Percentiles rank a stretch among this genome's conserved stretches.
These are phyloP conservation scores for Eupeodes corollae DNA, from an alignment of 1,140 invertebrate species.

Conservation along the genomic window DNA sequence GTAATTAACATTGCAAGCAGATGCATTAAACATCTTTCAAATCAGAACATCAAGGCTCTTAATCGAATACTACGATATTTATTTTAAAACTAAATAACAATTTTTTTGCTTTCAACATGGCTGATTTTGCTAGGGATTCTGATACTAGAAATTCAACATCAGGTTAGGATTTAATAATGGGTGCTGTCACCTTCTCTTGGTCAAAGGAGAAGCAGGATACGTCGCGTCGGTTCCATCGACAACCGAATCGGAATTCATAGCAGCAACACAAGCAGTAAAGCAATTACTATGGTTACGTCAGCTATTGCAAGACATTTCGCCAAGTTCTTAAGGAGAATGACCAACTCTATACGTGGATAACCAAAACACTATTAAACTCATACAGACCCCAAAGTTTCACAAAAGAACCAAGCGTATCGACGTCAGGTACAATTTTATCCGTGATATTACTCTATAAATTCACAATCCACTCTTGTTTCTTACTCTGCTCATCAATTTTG, in stretches of 20 bases:
- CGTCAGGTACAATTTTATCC: slow-evolving; percentile 1
- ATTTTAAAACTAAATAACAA: slow-evolving; percentile 1
- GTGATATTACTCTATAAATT: no score
- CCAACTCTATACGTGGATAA: slow-evolving; percentile 10
- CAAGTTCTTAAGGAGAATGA: background rate
- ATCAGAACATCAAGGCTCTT: slow-evolving; percentile 8
- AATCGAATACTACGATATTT: slow-evolving; percentile 27
- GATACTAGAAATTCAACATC: slow-evolving; percentile 27
- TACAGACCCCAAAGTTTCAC: slow-evolving; percentile 2
- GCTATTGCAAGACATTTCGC: slow-evolving; percentile 18
- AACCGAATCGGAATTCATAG: slow-evolving; percentile 31
- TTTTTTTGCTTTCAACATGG: slow-evolving; percentile 24
- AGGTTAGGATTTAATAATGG: slow-evolving; percentile 29
- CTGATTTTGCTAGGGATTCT: slow-evolving; percentile 34
- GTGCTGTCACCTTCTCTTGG: slow-evolving; percentile 20
- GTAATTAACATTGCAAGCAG: slow-evolving; percentile 22
- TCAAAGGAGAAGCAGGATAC: slow-evolving; percentile 27
- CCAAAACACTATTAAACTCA: slow-evolving; percentile 10
- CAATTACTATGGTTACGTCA: slow-evolving; percentile 22
- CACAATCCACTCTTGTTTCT: no score
- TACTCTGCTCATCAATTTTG: no score
- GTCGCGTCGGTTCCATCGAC: slow-evolving; percentile 20
- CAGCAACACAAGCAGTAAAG: slow-evolving; percentile 14
- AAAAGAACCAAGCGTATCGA: slow-evolving; percentile 5
- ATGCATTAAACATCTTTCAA: background rate